These are phyloP conservation scores for Drosophila truncata DNA, from an alignment of 1,140 invertebrate genomes.

Conservation along the genomic window DNA sequence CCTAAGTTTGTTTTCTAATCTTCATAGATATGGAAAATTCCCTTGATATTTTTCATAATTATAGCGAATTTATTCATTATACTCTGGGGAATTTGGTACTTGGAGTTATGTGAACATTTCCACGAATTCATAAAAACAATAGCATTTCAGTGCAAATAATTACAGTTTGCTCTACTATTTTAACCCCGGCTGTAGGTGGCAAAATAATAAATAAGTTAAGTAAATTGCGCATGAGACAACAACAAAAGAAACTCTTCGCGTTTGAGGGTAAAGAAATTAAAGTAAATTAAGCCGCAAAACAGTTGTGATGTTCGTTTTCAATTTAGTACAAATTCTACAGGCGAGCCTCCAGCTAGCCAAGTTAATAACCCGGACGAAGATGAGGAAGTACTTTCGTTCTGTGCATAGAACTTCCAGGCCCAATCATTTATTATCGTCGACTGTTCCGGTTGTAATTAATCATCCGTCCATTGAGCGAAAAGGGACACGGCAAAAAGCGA, in stretches of 20 bases:
- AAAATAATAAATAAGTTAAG: conserved; percentile 51
- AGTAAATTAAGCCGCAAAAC: background rate
- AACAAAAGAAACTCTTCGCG: conserved; percentile 13
- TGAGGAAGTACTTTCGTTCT: conserved; percentile 28
- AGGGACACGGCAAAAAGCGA: conserved; percentile 27
- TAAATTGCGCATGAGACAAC: conserved; percentile 46
- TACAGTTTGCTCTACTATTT: conserved; percentile 2
- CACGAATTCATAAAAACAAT: background rate
- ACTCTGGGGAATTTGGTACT: background rate
- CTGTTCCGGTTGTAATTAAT: conserved; percentile 67
- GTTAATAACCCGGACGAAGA: conserved; percentile 60
- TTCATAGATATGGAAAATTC: background rate
- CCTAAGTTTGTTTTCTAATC: background rate
- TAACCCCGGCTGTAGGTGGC: conserved; percentile 16
- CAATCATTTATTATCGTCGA: conserved; percentile 27
- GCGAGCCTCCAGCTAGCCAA: conserved; percentile 61
- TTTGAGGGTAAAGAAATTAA: conserved; percentile 1
- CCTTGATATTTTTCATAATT: background rate
- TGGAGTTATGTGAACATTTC: background rate
- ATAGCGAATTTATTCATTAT: background rate
- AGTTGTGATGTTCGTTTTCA: background rate
- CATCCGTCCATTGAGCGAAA: conserved; percentile 48
- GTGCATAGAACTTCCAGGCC: conserved; percentile 3
- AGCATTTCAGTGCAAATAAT: background rate
- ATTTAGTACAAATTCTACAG: background rate